Base-by-base conservation (phyloP, 2,888 invertebrate genomes). In the Athetis lepigone region DNA sequence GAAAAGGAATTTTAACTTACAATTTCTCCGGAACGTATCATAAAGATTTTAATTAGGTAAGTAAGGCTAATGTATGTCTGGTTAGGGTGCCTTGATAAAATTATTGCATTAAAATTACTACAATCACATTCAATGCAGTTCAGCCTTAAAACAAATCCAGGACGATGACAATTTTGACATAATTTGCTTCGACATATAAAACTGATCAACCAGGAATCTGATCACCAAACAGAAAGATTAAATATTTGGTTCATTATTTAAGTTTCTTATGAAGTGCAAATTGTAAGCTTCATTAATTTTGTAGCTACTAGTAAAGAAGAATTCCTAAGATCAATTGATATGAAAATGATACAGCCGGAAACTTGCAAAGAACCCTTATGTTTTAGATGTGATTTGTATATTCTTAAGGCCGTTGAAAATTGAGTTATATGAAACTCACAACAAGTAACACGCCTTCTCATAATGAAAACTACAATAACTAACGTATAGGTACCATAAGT, bases 401-500 rank as follows among this genome's bases (percentile, higher is more conserved):
- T 23, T 25, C 11, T 33, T 18, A 9, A 57, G 27, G 16, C 4
- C 13, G 16, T 9, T 16, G 7, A 57, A 8, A 27, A 2, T 21
- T 39, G 18, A 16, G 27, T 9, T 7, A 9, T n/a, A 4, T 1
- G 9, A 29, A 33, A 11, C 7, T 19, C n/a, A 5, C 11, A 11
- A 19, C 19, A 18, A 8, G 43, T 25, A 21, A 9, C 27, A 27
- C 25, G 0, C 21, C 27, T 42, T 40, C 16, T 8, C 43, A 23
- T 4, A 39, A 4, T 21, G 7, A 39, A 39, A 33, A 45, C 37
- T 2, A 1, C 13, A 43, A 45, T 33, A 37, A 49, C n/a, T 19
- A 64, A 39, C 19, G 3, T 4, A 45, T 8, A 6, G 8, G 19
- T 11, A 18, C 19, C 40, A 54, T 33, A 62, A 65, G 27, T 46